These are phyloP conservation scores for Cyrtodaria siliqua DNA, from an alignment of 2,888 invertebrate genomes.

Conservation along the genomic window DNA sequence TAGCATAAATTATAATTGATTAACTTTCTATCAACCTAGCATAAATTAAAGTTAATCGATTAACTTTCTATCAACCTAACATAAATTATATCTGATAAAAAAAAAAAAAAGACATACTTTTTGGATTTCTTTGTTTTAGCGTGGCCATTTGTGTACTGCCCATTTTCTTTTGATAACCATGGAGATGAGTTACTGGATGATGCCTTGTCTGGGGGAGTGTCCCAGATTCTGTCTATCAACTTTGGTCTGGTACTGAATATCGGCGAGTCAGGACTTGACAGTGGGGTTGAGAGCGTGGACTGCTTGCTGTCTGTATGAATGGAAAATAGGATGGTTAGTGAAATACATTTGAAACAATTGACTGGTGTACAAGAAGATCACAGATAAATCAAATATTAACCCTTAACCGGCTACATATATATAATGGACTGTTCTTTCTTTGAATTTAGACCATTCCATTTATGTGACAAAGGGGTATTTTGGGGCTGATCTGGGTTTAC, in stretches of 20 bases:
- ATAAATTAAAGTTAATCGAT: too few relatives aligned
- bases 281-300: constrained; percentile 5
- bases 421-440: too few relatives aligned
- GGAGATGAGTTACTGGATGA: constrained; percentile 37
- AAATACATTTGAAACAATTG: not conserved
- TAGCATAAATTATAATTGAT: too few relatives aligned
- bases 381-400: too few relatives aligned
- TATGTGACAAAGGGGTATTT: too few relatives aligned
- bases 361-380: too few relatives aligned
- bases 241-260: constrained; percentile 52
- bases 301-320: constrained; percentile 24
- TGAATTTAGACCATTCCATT: too few relatives aligned
- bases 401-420: too few relatives aligned
- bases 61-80: too few relatives aligned
- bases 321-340: not conserved
- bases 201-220: constrained; percentile 28
- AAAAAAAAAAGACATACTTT: not conserved
- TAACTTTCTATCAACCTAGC: too few relatives aligned
- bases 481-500: too few relatives aligned
- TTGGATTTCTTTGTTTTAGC: not conserved
- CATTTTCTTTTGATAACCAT: constrained; percentile 68
- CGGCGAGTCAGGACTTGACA: constrained; percentile 63
- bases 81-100: not conserved
- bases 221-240: constrained; percentile 46
- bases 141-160: constrained; percentile 52